Evolutionary conservation across 2,797 vertebrate species (phyloP).

Genomic region (Allobates femoralis): DNA sequence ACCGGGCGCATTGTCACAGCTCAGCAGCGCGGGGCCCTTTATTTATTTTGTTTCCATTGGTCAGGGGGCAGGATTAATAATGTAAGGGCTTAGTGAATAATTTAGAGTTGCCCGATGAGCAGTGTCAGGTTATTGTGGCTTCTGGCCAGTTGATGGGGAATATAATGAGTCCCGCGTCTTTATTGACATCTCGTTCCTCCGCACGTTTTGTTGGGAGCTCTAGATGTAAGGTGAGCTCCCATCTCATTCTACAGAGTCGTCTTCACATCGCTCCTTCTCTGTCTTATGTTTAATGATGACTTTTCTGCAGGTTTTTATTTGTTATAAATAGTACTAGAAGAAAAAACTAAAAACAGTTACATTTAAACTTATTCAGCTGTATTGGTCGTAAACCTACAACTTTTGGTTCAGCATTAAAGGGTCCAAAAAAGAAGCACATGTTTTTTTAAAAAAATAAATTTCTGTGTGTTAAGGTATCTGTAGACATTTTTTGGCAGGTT

Average conservation of each 20-base stretch:
- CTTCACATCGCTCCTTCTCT: background rate
- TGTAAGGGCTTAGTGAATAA: slow-evolving; percentile 45
- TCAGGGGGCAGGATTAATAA: slow-evolving; percentile 42
- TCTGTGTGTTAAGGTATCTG: no score
- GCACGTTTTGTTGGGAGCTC: background rate
- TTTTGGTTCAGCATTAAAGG: no score
- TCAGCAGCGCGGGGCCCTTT: background rate
- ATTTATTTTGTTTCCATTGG: background rate
- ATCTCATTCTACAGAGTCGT: background rate
- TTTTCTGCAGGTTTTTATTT: background rate
- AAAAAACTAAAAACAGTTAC: no score
- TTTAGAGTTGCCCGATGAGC: slow-evolving; percentile 11
- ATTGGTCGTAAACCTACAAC: no score
- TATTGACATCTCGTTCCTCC: slow-evolving; percentile 73
- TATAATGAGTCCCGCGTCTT: background rate
- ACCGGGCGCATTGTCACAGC: no score
- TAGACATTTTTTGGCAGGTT: no score
- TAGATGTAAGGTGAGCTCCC: background rate
- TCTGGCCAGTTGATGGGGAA: slow-evolving; percentile 26
- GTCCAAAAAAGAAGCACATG: no score
- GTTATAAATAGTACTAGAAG: no score
- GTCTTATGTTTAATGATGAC: background rate
- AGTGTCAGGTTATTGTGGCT: slow-evolving; percentile 22
- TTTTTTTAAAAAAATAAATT: no score
- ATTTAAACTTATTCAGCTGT: no score